Conservation (phyloP, 2,113 vertebrate genomes). For the Nycticebus coucang region DNA sequence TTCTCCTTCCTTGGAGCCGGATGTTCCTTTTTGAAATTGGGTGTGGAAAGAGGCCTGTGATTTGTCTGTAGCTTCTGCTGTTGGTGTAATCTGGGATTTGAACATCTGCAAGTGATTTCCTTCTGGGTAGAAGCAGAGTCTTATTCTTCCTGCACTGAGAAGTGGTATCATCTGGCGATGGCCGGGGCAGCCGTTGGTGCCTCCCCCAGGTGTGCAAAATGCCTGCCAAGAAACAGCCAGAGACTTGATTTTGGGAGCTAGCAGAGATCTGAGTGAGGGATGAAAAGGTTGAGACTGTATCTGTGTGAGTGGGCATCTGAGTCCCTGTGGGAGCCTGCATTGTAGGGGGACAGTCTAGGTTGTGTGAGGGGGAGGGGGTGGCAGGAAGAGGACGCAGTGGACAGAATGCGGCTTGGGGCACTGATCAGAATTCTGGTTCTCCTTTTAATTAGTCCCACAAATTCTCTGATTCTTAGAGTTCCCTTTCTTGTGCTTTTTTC, state of each 20-base stretch:
- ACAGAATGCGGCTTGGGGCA: neutral
- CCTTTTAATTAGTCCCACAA: neutral
- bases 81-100: conserved; percentile 26
- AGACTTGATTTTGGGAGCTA: neutral
- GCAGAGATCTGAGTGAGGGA: neutral
- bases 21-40: neutral
- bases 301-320: neutral
- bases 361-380: too few species aligned
- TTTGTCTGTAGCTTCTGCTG: conserved; percentile 63
- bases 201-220: rapidly evolving
- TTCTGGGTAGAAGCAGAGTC: conserved; percentile 31
- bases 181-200: conserved; percentile 40
- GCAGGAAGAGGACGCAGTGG: neutral
- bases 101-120: conserved; percentile 83
- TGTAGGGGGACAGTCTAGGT: neutral
- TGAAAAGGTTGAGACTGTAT: neutral
- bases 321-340: neutral
- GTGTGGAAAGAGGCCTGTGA: conserved; percentile 32
- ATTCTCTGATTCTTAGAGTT: neutral
- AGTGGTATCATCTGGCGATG: neutral
- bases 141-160: neutral
- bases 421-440: neutral
- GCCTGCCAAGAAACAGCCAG: neutral
- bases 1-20: neutral
- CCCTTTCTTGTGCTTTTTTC: neutral